Base-by-base conservation (phyloP, 2,797 vertebrate genomes). In the Yasuhikotakia modesta region DNA sequence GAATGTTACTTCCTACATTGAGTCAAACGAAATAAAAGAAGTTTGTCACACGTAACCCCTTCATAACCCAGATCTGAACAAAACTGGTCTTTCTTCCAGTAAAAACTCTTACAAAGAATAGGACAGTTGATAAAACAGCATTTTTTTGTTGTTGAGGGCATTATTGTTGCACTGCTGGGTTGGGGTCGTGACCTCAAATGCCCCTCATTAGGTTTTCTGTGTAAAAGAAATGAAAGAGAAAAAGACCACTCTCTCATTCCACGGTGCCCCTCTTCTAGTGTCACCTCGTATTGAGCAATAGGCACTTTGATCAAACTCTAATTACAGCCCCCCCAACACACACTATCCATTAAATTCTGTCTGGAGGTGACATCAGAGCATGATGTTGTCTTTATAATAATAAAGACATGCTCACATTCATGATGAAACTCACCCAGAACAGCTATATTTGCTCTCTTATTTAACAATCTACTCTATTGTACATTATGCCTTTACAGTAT, bases 291-390 rank as follows among this genome's bases (percentile, higher is more conserved):
- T 89, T 86, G 83, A 88, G 68, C 82, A 91, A 90, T 85, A 78
- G 85, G 88, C 88, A 50, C 82, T 81, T 69, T 89, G 91, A 90
- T 93, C 90, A 91, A 91, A 91, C 86, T 70, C 53, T 67, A 83
- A 84, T 88, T 85, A 81, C 84, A 76, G 79, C 63, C 48, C 55
- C 22, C 66, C 32, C 43, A n/a, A 27, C 27, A 27, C 27, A 27
- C 27, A 27, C 27, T 53, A 72, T 58, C 64, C n/a, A 63, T 45
- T 69, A 10, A 64, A 70, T 76, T 30, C 32, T 21, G 22, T 30
- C 13, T 58, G 27, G 35, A 57, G 2, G 50, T 57, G 22, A 67
- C 13, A 32, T 68, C 43, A 52, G 57, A 52, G 57, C 32, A 39
- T 35, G 12, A 27, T 39, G 52, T 19, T 19, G 50, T 58, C 67